These are phyloP conservation scores for Riparia riparia DNA, from an alignment of 2,113 vertebrate genomes.

Conservation along the genomic window DNA sequence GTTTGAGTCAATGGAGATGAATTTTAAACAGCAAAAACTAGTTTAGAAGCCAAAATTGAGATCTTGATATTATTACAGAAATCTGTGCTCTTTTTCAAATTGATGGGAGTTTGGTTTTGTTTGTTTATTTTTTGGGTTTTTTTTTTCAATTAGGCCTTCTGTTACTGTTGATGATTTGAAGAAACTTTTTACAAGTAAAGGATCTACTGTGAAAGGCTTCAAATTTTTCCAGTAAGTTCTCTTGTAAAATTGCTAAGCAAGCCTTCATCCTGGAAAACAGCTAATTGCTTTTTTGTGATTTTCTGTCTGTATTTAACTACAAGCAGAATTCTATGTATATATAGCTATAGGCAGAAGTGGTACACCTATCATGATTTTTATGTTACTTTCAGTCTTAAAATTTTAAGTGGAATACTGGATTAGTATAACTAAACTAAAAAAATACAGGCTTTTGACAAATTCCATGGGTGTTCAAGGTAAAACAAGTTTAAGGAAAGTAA, in stretches of 20 bases:
- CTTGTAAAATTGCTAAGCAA: not conserved
- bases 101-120: not conserved
- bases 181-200: constrained; percentile 81
- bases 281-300: not conserved
- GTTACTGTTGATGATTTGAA: constrained; percentile 83
- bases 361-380: not conserved
- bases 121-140: not conserved
- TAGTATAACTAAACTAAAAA: not conserved
- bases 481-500: not conserved
- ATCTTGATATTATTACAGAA: not conserved
- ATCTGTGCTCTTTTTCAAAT: not conserved
- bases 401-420: not conserved
- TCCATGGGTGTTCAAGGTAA: not conserved
- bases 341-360: not conserved
- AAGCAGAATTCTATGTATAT: not conserved
- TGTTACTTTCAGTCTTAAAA: not conserved
- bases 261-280: not conserved
- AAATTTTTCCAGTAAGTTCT: constrained; percentile 84
- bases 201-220: constrained; percentile 85
- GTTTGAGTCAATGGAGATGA: not conserved
- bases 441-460: not conserved
- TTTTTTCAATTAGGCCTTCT: constrained; percentile 74
- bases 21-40: not conserved
- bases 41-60: not conserved
- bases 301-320: not conserved